Evolutionary conservation across 2,888 invertebrate genomes (phyloP).

Genomic region (Monochamus alternatus): DNA sequence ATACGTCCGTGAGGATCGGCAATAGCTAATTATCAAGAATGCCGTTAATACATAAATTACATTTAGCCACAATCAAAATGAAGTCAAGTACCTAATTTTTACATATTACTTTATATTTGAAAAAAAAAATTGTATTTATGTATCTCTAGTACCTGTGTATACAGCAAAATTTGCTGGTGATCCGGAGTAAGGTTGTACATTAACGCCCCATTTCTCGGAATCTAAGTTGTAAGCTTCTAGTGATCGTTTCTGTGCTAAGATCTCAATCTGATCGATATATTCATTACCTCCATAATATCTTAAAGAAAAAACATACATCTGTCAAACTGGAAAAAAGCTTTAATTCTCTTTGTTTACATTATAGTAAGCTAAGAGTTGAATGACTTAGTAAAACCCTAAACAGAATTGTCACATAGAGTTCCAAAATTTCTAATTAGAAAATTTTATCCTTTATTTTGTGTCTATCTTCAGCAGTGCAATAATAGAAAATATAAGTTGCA

Average conservation of each 20-base stretch:
- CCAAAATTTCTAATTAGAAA: too few species aligned
- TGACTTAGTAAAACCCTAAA: too few species aligned
- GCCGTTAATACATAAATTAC: neutral
- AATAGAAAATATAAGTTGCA: too few species aligned
- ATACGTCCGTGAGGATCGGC: slow-evolving; percentile 95
- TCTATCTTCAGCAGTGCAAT: too few species aligned
- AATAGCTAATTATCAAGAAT: slow-evolving; percentile 67
- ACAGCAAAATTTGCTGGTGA: slow-evolving; percentile 98
- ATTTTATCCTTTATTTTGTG: too few species aligned
- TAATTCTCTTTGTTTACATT: too few species aligned
- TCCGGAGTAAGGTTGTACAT: slow-evolving; percentile 96
- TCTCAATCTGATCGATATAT: slow-evolving; percentile 94
- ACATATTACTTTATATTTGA: neutral
- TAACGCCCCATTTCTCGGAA: slow-evolving; percentile 94
- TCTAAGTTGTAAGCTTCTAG: slow-evolving; percentile 87
- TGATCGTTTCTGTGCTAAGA: slow-evolving; percentile 89
- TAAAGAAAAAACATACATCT: slow-evolving; percentile 29
- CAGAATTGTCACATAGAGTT: too few species aligned
- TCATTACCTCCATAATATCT: slow-evolving; percentile 99
- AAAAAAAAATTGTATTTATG: slow-evolving; percentile 11
- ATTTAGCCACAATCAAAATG: too few species aligned
- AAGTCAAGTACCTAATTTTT: too few species aligned
- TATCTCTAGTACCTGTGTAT: slow-evolving; percentile 80
- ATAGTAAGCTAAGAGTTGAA: too few species aligned
- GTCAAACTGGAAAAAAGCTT: too few species aligned